A percentile compares a stretch with the other conserved stretches of the same genome.
Evolutionary conservation across 2,797 vertebrate species (phyloP).

Genomic region (Perdix hodgsoniae): DNA sequence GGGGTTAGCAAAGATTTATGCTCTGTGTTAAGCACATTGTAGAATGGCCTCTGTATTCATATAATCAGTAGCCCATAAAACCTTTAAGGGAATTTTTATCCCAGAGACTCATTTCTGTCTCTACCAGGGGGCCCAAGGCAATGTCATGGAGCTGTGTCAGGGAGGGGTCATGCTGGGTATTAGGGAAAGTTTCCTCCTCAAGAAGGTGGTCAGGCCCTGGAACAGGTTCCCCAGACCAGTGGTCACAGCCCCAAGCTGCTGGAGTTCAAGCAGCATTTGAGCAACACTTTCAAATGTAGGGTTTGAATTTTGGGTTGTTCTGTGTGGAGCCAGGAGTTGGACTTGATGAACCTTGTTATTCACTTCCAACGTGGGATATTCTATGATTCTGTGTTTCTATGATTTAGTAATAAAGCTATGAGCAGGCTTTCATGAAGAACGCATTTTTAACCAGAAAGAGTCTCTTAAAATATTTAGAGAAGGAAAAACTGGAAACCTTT

Average conservation of each 20-base stretch:
- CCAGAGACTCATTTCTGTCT: neutral
- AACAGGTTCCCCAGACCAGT: neutral
- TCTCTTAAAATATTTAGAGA: neutral
- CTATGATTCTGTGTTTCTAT: neutral
- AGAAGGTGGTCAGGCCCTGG: neutral
- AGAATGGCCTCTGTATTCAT: neutral
- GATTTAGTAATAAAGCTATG: neutral
- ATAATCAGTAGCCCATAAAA: slow-evolving; percentile 35
- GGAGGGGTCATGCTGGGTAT: neutral
- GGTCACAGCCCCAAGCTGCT: neutral
- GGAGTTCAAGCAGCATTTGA: neutral
- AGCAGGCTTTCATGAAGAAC: neutral
- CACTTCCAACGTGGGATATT: neutral
- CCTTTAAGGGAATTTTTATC: slow-evolving; percentile 1
- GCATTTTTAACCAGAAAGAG: neutral
- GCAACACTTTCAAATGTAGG: neutral
- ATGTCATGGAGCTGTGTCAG: neutral
- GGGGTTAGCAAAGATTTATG: slow-evolving; percentile 21
- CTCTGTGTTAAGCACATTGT: neutral
- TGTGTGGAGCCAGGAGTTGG: neutral
- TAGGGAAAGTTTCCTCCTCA: neutral
- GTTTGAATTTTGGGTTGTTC: neutral
- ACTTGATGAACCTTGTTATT: neutral
- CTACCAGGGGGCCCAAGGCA: neutral
- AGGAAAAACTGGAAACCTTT: neutral